A percentile compares a stretch with the other conserved stretches of the same genome.
Conservation (phyloP, 2,113 vertebrate genomes). For the Cebidichthys violaceus region DNA sequence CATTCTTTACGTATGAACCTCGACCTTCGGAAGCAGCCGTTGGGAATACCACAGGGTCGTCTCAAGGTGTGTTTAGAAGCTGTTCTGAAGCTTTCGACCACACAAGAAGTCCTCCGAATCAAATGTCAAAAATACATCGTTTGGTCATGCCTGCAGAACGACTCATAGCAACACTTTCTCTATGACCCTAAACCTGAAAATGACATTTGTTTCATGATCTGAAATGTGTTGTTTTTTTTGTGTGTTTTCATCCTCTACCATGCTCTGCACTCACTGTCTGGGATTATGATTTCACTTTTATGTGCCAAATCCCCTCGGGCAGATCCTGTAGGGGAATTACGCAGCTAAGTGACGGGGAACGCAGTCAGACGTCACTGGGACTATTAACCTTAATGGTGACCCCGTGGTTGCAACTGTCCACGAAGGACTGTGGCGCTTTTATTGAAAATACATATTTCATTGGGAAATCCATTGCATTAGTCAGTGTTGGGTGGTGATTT, state of each 20-base stretch:
- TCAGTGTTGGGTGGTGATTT: conserved; percentile 8
- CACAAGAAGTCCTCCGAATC: neutral
- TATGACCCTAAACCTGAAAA: neutral
- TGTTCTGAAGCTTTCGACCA: neutral
- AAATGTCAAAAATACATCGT: no score
- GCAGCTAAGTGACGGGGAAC: conserved; percentile 50
- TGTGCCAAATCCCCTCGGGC: conserved; percentile 58
- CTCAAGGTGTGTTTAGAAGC: neutral
- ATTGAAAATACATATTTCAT: conserved; percentile 12
- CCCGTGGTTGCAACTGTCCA: conserved; percentile 37
- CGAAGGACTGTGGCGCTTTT: conserved; percentile 1
- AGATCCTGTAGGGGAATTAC: conserved; percentile 62
- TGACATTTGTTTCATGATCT: neutral
- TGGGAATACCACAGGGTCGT: neutral
- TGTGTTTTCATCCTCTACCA: conserved; percentile 34
- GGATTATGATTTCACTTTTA: conserved; percentile 43
- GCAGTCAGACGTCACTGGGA: conserved; percentile 43
- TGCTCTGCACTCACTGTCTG: conserved; percentile 37
- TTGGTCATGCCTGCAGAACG: neutral
- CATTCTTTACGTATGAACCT: neutral
- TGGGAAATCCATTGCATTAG: conserved; percentile 41
- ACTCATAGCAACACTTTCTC: neutral
- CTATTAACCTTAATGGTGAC: conserved; percentile 47
- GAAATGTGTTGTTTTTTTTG: conserved; percentile 27
- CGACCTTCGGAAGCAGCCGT: neutral